These are phyloP conservation scores for Malurus leucopterus DNA, from an alignment of 2,797 vertebrate species.

Conservation along the genomic window DNA sequence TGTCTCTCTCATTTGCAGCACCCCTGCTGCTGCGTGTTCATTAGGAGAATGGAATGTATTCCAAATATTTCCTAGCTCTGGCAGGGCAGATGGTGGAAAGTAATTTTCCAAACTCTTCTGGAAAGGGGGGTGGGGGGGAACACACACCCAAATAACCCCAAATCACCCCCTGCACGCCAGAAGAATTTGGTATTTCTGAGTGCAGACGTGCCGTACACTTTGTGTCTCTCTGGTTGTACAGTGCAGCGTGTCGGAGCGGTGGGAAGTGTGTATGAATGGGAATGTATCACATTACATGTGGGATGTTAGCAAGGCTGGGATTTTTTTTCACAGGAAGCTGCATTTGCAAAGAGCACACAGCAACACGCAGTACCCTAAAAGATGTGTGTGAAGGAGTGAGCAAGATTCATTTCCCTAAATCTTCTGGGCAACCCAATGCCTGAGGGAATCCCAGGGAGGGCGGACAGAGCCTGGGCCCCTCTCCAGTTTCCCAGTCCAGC, in stretches of 20 bases:
- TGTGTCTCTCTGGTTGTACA: slow-evolving; percentile 26
- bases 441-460: not conserved
- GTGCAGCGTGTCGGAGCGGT: not conserved
- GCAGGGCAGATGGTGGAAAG: slow-evolving; percentile 64
- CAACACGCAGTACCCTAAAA: slow-evolving; percentile 7
- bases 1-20: slow-evolving; percentile 61
- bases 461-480: not conserved
- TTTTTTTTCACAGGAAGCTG: slow-evolving; percentile 53
- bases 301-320: slow-evolving; percentile 47
- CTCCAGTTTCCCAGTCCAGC: not conserved
- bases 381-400: slow-evolving; percentile 6
- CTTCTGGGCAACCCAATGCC: not conserved
- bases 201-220: not conserved
- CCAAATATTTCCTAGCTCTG: slow-evolving; percentile 60
- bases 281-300: slow-evolving; percentile 35
- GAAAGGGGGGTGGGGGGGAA: not conserved
- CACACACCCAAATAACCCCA: slow-evolving; percentile 12
- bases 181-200: not conserved
- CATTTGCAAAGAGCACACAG: slow-evolving; percentile 40
- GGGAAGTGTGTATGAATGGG: slow-evolving; percentile 54
- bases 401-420: slow-evolving; percentile 4
- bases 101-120: slow-evolving; percentile 57
- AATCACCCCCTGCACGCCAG: not conserved
- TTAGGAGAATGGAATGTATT: slow-evolving; percentile 67
- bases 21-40: slow-evolving; percentile 61